Base-by-base conservation (phyloP, 2,113 vertebrate species). In the Buteo buteo region DNA sequence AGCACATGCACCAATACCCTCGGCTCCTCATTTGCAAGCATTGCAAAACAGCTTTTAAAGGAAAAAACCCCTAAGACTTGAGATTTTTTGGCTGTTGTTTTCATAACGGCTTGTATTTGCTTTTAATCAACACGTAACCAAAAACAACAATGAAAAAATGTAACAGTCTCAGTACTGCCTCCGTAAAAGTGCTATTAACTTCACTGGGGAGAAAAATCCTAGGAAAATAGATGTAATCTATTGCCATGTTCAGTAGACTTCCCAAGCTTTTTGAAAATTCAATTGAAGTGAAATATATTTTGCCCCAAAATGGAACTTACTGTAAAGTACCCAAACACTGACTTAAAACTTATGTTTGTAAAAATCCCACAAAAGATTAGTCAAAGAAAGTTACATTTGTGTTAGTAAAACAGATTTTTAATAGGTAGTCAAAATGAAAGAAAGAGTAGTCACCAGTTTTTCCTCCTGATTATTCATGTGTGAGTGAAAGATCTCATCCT, bases 11-110 rank as follows among this genome's bases (percentile, higher is more conserved):
- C 13, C 11, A 26, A 69, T 38, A 72, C 2, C 13, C 14, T 76
- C 1, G 0, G 38, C 15, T 80, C 14, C 22, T 83, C 19, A 19
- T 76, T 50, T 9, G 2, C 6, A 8, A 44, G 4, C 10, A 12
- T 1, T 58, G 28, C 45, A 71, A 76, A 82, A 67, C 55, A 28
- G 7, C 50, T 12, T 22, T 77, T 17, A 42, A 38, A 47, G 36
- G 32, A 34, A 70, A 69, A 88, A 85, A 40, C 3, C 8, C 18
- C 10, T 6, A 54, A 49, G 14, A 36, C 25, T 10, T 32, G 14
- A 18, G 58, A 24, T 2, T 40, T 9, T 47, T 38, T 54, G 31
- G 11, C n/a, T 38, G 17, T 32, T 24, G 7, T 38, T 93, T 57
- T 16, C 36, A 3, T 20, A 66, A 49, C 12, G 85, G 45, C 24